phyloP scores from a whole-genome alignment of 2,888 invertebrate species.

The Heterodera filipjevi region DNA sequence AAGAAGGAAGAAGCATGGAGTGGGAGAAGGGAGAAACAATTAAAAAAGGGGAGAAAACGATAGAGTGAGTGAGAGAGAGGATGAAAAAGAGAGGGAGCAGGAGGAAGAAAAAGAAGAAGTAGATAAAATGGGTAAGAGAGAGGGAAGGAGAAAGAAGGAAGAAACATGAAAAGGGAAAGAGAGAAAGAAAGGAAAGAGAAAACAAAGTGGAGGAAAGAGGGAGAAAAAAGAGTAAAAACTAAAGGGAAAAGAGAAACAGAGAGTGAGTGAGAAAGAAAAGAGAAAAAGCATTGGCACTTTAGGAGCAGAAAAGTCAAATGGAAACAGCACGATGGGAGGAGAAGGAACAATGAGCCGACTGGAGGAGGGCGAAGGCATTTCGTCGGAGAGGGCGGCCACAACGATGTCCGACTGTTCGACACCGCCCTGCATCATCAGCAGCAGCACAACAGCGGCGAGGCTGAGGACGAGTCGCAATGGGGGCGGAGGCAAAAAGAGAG shows the following conservation, averaged over 20 bases:
- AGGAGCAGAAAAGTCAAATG: neutral
- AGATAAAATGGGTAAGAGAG: no score
- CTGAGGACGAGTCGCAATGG: neutral
- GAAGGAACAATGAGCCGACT: neutral
- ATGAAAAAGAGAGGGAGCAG: no score
- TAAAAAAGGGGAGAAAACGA: neutral
- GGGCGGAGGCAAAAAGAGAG: slow-evolving; percentile 25
- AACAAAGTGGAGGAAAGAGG: no score
- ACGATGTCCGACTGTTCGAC: neutral
- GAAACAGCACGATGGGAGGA: neutral
- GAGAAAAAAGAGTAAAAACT: no score
- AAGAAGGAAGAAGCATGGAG: neutral
- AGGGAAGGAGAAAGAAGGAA: no score
- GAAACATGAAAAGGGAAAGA: no score
- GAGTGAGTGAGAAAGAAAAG: no score
- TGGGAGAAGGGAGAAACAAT: neutral
- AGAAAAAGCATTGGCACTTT: neutral
- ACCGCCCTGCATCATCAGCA: neutral
- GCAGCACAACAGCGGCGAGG: neutral
- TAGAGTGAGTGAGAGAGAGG: no score
- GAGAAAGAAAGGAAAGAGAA: no score
- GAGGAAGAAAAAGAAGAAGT: no score
- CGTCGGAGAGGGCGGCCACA: neutral
- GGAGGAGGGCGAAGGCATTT: neutral
- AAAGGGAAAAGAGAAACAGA: no score